Evolutionary conservation across 2,797 vertebrate species (phyloP), one percentile per base, ranked within the genome.

Genomic region (Morelia viridis): DNA sequence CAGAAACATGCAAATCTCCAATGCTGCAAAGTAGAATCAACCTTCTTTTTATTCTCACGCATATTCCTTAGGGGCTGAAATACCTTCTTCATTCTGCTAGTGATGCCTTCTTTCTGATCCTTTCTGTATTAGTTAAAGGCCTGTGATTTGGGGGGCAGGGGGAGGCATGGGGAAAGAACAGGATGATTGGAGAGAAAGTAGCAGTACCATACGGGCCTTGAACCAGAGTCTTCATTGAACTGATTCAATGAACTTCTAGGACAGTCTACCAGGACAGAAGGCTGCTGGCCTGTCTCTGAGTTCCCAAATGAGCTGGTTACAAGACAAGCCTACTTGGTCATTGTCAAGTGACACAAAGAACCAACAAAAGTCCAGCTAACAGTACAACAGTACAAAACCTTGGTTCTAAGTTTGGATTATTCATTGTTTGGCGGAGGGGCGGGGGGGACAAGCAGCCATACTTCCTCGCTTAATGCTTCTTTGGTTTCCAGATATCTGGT

Each of bases 41-140:
- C 22, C 88, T 94, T 92, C 19, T 89, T 95, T 94, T 94, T 64
- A 90, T 92, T 85, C 28, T 95, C 87, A 95, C 90, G 15, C 10
- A 28, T 89, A 64, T 50, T 85, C 61, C 53, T 46, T n/a, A 46
- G 87, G 31, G 87, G n/a, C 61, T n/a, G 24, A 46, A 83, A 89
- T 88, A 84, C 46, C 28, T 53, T 28, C 26, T 46, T 46, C 26
- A 85, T 6, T 19, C n/a, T 57, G 17, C 46, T 31, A 17, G 24
- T 24, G 19, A 85, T 53, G 17, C 24, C 15, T 41, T 57, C 61
- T 60, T 57, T 31, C 53, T 58, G 7, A 24, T 71, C 56, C 35
- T 71, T 28, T 50, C 13, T 71, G 22, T 60, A 31, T 76, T 60
- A 65, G 6, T 88, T 60, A 91, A 60, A 91, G 2, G 31, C 19